Percentiles rank a stretch among this genome's conserved stretches.
phyloP scores from a whole-genome alignment of 92 coral and sea anemone species.

The Epizoanthus illoricatus region DNA sequence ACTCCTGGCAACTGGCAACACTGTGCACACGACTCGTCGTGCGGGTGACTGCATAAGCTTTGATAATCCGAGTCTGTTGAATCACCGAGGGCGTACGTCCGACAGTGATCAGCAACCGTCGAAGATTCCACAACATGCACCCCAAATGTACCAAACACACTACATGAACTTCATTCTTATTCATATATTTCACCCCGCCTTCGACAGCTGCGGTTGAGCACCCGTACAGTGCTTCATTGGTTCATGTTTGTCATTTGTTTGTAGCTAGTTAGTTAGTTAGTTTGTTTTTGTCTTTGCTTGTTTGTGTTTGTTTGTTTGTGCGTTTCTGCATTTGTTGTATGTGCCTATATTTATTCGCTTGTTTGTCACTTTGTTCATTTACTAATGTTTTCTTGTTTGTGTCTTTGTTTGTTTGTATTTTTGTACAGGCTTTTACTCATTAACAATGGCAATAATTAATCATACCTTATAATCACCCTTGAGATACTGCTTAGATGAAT shows the following conservation, averaged over 20 bases:
- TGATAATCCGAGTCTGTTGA: conserved; percentile 35
- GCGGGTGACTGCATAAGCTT: conserved; percentile 48
- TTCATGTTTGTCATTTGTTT: no score
- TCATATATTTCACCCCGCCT: no score
- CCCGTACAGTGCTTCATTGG: no score
- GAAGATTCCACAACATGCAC: conserved; percentile 25
- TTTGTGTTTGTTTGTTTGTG: no score
- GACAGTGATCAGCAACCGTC: conserved; percentile 26
- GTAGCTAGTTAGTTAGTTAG: no score
- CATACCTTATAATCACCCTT: conserved; percentile 53
- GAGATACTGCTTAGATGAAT: conserved; percentile 50
- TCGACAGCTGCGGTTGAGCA: no score
- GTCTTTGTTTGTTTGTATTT: no score
- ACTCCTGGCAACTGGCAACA: conserved; percentile 32
- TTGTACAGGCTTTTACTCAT: not conserved
- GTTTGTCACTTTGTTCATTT: no score
- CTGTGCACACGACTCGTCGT: conserved; percentile 36
- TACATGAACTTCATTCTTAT: not conserved
- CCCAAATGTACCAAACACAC: not conserved
- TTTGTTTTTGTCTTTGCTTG: no score
- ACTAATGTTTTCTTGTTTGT: no score
- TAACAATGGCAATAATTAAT: not conserved
- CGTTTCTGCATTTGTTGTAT: no score
- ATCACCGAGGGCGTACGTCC: conserved; percentile 37
- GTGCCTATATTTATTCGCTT: no score